phyloP scores from a whole-genome alignment of 37 sponge, comb jelly and placozoan species.

The Agelas oroides region DNA sequence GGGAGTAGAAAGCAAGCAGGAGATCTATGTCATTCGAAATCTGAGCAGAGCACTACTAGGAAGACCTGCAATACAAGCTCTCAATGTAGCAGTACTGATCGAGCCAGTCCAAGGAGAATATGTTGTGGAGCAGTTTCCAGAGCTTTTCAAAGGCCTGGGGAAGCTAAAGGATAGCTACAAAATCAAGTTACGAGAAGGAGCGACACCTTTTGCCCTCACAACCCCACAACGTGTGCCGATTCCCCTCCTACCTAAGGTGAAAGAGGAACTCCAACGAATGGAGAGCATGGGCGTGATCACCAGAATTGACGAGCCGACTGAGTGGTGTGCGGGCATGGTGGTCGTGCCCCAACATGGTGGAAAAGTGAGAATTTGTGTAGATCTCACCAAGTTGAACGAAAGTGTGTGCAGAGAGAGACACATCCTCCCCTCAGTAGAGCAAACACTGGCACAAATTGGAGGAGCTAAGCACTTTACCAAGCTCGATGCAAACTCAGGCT shows the following conservation, averaged over 20 bases:
- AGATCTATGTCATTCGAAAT: constrained; percentile 10
- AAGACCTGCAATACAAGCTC: constrained; percentile 31
- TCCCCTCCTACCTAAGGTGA: constrained; percentile 44
- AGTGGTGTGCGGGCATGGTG: constrained; percentile 67
- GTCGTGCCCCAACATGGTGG: constrained; percentile 46
- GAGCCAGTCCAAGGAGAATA: background rate
- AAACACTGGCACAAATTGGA: constrained; percentile 40
- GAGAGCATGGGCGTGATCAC: constrained; percentile 32
- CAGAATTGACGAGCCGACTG: constrained; percentile 33
- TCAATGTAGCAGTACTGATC: constrained; percentile 3
- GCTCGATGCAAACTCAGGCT: constrained; percentile 67
- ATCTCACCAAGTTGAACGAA: constrained; percentile 54
- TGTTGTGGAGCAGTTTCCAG: background rate
- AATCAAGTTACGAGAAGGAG: constrained; percentile 26
- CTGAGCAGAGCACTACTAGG: constrained; percentile 22
- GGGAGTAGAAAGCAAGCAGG: background rate
- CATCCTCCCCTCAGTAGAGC: constrained; percentile 59
- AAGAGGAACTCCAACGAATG: constrained; percentile 58
- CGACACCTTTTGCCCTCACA: constrained; percentile 20
- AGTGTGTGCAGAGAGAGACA: constrained; percentile 56
- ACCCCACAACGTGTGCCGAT: constrained; percentile 50
- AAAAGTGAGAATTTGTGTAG: constrained; percentile 57
- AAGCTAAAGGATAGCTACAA: constrained; percentile 21
- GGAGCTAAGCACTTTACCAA: constrained; percentile 53
- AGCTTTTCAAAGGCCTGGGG: constrained; percentile 40